Conservation (phyloP, 1,140 invertebrate genomes). For the Streblospio benedicti region DNA sequence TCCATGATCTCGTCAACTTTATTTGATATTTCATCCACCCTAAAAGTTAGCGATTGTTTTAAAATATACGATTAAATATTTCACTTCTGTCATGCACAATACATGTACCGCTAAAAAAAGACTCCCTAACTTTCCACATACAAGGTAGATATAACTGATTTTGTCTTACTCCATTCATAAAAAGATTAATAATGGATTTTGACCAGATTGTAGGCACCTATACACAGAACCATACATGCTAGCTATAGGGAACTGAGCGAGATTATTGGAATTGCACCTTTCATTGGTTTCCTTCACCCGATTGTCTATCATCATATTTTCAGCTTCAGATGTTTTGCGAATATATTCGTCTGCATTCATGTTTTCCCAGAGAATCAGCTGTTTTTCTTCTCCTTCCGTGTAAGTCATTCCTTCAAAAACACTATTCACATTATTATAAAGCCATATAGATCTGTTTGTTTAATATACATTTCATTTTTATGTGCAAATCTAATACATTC, state of each 20-base stretch:
- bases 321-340: constrained; percentile 24
- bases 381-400: constrained; percentile 11
- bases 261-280: constrained; percentile 22
- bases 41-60: neutral
- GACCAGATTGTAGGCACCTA: neutral
- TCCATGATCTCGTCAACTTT: constrained; percentile 18
- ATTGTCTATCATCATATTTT: constrained; percentile 29
- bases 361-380: constrained; percentile 37
- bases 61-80: neutral
- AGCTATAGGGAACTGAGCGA: neutral
- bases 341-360: constrained; percentile 39
- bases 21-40: neutral
- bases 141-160: neutral
- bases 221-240: neutral
- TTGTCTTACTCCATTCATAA: neutral
- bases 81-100: neutral
- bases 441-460: too few species aligned
- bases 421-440: too few species aligned
- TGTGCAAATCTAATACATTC: too few species aligned
- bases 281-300: constrained; percentile 27
- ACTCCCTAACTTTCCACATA: neutral
- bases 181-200: neutral
- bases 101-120: neutral
- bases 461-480: too few species aligned
- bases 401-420: constrained; percentile 20